Evolutionary conservation across 1,140 invertebrate species (phyloP).

Genomic region (Muscidifurax raptorellus): DNA sequence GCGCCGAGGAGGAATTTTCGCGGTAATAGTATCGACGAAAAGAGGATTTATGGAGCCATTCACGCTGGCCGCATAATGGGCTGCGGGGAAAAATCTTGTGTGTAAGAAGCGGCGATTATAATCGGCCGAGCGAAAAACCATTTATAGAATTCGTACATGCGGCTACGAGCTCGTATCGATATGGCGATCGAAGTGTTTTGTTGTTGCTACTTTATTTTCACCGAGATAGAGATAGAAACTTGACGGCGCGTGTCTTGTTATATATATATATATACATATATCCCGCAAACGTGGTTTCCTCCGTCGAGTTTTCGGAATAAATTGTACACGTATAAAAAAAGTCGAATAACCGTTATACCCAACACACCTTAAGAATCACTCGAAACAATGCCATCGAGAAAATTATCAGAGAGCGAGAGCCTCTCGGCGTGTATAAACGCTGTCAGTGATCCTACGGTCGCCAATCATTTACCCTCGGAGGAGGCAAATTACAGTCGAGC

Average conservation of each 20-base stretch:
- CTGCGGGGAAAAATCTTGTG: constrained; percentile 18
- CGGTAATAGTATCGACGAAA: constrained; percentile 34
- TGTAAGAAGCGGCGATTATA: constrained; percentile 31
- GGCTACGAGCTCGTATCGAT: constrained; percentile 17
- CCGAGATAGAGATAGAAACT: not conserved
- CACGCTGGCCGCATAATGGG: constrained; percentile 32
- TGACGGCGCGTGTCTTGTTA: too few species aligned
- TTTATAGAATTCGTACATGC: constrained; percentile 51
- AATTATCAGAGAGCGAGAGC: too few species aligned
- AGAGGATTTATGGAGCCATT: constrained; percentile 47
- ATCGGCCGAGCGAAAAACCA: constrained; percentile 26
- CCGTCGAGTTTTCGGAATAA: too few species aligned
- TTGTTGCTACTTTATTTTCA: constrained; percentile 39
- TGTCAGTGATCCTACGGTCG: too few species aligned
- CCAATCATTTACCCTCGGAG: not conserved
- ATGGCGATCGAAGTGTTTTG: constrained; percentile 20
- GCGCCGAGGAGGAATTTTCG: constrained; percentile 27
- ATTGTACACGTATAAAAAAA: too few species aligned
- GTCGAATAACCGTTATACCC: too few species aligned
- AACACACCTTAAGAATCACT: too few species aligned
- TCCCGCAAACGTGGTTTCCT: too few species aligned
- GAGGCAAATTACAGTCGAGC: not conserved
- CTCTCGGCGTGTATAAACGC: too few species aligned
- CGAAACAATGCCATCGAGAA: too few species aligned
- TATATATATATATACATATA: too few species aligned